Evolutionary conservation across 2,888 invertebrate species (phyloP).

Genomic region (Eupithecia abbreviata): DNA sequence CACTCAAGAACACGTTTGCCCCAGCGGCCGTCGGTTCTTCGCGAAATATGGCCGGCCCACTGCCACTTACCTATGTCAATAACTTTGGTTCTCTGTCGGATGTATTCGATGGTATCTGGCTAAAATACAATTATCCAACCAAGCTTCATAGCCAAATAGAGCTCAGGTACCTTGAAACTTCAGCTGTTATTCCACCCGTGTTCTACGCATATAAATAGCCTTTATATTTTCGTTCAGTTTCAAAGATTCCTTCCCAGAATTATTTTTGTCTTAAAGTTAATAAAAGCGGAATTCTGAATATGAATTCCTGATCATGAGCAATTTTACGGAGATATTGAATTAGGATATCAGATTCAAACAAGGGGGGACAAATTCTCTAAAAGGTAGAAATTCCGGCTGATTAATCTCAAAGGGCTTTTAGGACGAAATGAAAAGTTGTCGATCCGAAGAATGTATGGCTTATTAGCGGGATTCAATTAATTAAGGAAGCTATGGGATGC

Average conservation of each 20-base stretch:
- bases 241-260: neutral
- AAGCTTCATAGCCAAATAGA: neutral
- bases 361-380: constrained; percentile 35
- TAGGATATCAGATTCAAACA: constrained; percentile 21
- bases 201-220: neutral
- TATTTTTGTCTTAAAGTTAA: constrained; percentile 4
- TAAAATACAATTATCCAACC: neutral
- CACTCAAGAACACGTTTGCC: too few species aligned
- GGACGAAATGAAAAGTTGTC: constrained; percentile 71
- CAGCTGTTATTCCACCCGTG: neutral
- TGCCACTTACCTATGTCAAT: too few species aligned
- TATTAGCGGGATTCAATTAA: constrained; percentile 62
- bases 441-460: constrained; percentile 65
- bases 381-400: constrained; percentile 45
- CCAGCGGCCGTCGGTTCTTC: too few species aligned
- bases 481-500: constrained; percentile 51
- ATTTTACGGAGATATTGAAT: constrained; percentile 9
- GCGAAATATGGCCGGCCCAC: too few species aligned
- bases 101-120: neutral
- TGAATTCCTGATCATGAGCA: constrained; percentile 7
- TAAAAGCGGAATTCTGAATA: constrained; percentile 5
- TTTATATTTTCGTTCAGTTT: neutral
- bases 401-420: constrained; percentile 52
- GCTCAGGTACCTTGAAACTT: neutral
- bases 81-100: neutral